Base-by-base conservation (phyloP, 2,113 vertebrate genomes). In the Prochilodus magdalenae region DNA sequence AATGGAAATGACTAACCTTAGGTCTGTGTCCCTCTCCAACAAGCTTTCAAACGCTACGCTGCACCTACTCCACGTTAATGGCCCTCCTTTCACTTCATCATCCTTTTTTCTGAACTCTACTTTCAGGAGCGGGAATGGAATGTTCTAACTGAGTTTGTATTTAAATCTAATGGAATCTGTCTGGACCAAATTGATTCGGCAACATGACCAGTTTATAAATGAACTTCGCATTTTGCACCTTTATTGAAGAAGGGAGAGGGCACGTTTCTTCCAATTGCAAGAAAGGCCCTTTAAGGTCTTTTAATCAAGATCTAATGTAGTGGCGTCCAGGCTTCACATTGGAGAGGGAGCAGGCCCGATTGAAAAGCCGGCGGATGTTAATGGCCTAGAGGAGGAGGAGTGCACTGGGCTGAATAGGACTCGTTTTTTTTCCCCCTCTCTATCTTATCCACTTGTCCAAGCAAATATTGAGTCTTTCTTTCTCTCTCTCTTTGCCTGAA, bases 81-180 rank as follows among this genome's bases (percentile, higher is more conserved):
- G 83, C 89, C 60, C 87, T 81, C 77, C 76, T 87, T 86, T 88
- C 73, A 86, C 79, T 88, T 88, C 86, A 86, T 90, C 90, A 84
- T 33, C 86, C 86, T 88, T 72, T 73, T 29, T 87, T 83, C 82
- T 88, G n/a, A 69, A 55, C 77, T 81, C 44, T 51, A 60, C 74
- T 81, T 79, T 75, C 70, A 75, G 40, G 71, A 76, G 74, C 72
- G 79, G 87, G 87, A 85, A 89, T 87, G 82, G 65, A 85, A 87
- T 47, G 66, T 77, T 89, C 88, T 86, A 89, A 90, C 86, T n/a
- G 80, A 80, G 87, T 89, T 90, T 86, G 84, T 86, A 89, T 88
- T 85, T 84, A 89, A 91, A 90, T 90, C 89, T 82, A 90, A 92
- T 89, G 86, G 83, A 86, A 87, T 86, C 87, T 82, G 87, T 89